Percentiles rank a stretch among this genome's conserved stretches.
phyloP scores from a whole-genome alignment of 2,113 vertebrate genomes.

The Bubo blakistoni region DNA sequence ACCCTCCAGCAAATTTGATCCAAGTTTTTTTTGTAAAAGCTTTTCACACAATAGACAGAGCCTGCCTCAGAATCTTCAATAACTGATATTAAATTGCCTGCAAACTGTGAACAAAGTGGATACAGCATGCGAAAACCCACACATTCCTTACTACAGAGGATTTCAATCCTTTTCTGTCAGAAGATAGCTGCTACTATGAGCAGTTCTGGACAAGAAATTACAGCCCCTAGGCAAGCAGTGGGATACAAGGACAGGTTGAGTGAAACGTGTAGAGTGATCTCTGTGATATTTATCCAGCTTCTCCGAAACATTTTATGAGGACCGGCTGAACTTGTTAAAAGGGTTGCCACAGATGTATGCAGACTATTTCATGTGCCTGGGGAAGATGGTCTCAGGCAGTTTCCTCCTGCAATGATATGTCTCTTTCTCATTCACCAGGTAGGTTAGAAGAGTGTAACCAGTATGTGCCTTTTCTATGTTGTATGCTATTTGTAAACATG shows the following conservation, averaged over 20 bases:
- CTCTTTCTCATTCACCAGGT: neutral
- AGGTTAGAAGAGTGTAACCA: neutral
- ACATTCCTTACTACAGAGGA: neutral
- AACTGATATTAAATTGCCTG: slow-evolving; percentile 14
- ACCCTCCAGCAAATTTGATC: neutral
- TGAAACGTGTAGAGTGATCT: neutral
- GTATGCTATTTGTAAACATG: neutral
- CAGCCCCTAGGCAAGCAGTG: neutral
- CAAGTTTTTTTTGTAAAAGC: neutral
- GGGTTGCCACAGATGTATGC: neutral
- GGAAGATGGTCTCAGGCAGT: neutral
- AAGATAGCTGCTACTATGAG: neutral
- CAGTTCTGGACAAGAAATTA: neutral
- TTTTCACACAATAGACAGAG: neutral
- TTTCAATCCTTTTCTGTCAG: neutral
- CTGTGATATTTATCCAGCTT: neutral
- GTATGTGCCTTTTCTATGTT: neutral
- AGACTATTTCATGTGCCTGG: neutral
- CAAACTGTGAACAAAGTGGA: slow-evolving; percentile 12
- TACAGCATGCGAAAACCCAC: slow-evolving; percentile 1
- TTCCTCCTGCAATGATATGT: neutral
- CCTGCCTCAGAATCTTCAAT: neutral
- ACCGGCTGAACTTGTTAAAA: neutral
- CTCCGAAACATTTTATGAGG: neutral
- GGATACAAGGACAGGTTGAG: neutral